These are phyloP conservation scores for Phaetusa simplex DNA, from an alignment of 2,113 vertebrate species.

Conservation along the genomic window DNA sequence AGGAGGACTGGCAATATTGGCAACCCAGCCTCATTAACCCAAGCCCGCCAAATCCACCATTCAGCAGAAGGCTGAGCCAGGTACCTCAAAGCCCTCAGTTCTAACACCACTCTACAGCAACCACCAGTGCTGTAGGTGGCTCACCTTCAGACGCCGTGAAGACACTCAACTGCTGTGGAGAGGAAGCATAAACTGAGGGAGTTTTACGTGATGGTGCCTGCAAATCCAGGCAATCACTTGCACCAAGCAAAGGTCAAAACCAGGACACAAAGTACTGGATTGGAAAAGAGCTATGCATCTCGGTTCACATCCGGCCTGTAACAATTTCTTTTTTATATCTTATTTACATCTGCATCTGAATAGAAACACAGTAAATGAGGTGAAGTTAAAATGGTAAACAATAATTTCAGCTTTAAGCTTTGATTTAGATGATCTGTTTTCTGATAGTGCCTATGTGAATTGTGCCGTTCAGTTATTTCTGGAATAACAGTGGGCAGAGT, in stretches of 20 bases:
- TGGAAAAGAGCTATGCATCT: not conserved
- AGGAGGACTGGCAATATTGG: not conserved
- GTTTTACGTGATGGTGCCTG: not conserved
- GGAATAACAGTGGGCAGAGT: not conserved
- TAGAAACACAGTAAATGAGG: not conserved
- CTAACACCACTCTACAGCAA: not conserved
- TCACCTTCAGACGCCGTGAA: not conserved
- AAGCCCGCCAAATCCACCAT: not conserved
- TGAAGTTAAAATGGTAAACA: not conserved
- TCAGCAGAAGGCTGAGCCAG: not conserved
- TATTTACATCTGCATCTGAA: conserved; percentile 36
- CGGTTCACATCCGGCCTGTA: not conserved
- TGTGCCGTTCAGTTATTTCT: conserved; percentile 32
- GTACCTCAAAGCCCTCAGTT: not conserved
- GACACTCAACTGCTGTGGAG: accelerated
- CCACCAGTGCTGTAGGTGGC: accelerated
- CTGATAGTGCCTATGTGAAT: conserved; percentile 14
- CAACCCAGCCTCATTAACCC: not conserved
- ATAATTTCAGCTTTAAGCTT: conserved; percentile 2
- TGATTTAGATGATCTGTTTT: conserved; percentile 11
- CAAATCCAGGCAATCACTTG: not conserved
- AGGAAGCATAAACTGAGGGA: accelerated
- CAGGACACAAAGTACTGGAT: not conserved
- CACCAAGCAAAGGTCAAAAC: not conserved
- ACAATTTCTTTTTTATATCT: conserved; percentile 15